Conservation (phyloP, 2,797 vertebrate species). For the Macrochelys suwanniensis region DNA sequence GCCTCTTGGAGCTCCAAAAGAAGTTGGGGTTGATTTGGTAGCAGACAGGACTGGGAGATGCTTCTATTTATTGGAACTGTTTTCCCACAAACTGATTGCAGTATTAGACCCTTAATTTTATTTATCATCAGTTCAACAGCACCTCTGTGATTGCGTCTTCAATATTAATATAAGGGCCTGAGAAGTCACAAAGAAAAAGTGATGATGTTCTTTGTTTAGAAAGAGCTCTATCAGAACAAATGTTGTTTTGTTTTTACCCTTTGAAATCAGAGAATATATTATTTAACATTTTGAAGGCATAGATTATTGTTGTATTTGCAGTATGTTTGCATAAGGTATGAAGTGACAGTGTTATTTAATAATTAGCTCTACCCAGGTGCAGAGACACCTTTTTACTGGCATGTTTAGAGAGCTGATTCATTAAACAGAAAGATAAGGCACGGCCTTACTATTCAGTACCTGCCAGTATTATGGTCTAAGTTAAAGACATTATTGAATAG, state of each 20-base stretch:
- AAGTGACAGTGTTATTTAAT: slow-evolving; percentile 70
- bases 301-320: slow-evolving; percentile 59
- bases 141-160: background rate
- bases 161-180: background rate
- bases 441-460: slow-evolving; percentile 40
- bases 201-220: background rate
- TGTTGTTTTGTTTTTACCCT: background rate
- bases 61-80: background rate
- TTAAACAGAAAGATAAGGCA: slow-evolving; percentile 79
- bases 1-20: background rate
- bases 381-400: slow-evolving; percentile 65
- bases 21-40: background rate
- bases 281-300: slow-evolving; percentile 57
- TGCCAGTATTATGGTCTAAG: slow-evolving; percentile 51
- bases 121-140: background rate
- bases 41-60: background rate
- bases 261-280: slow-evolving; percentile 25
- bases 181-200: background rate
- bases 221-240: background rate
- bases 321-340: slow-evolving; percentile 61
- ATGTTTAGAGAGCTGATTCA: slow-evolving; percentile 66
- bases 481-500: slow-evolving; percentile 52
- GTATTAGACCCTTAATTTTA: background rate
- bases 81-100: background rate
- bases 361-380: slow-evolving; percentile 69